Conservation (phyloP, 1,140 invertebrate species). For the Magallana gigas region DNA sequence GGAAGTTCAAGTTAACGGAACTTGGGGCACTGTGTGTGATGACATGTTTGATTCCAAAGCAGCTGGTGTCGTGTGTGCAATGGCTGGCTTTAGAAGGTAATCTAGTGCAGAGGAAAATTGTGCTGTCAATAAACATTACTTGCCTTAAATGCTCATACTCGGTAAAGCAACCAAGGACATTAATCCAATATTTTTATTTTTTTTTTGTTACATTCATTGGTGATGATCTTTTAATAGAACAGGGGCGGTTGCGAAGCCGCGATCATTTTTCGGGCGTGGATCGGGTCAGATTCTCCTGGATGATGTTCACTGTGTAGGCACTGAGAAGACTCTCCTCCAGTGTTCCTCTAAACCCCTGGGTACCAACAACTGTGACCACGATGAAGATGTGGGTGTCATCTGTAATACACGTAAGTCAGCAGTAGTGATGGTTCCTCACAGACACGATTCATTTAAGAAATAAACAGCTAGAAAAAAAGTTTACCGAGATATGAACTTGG, state of each 20-base stretch:
- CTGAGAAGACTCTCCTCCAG: constrained; percentile 83
- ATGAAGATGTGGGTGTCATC: constrained; percentile 65
- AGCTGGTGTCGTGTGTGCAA: constrained; percentile 62
- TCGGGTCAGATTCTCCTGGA: constrained; percentile 62
- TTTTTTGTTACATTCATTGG: neutral
- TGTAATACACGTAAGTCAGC: constrained; percentile 57
- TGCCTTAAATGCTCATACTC: no score
- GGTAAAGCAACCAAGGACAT: no score
- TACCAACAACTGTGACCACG: constrained; percentile 61
- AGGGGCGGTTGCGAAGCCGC: constrained; percentile 44
- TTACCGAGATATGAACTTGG: no score
- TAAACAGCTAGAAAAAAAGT: no score
- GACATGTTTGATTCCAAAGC: constrained; percentile 56
- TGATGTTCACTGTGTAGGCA: constrained; percentile 80
- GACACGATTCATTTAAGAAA: no score
- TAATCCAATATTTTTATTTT: neutral
- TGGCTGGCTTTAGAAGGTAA: constrained; percentile 61
- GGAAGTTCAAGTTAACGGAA: constrained; percentile 60
- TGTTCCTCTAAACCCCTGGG: constrained; percentile 82
- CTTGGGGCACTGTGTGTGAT: constrained; percentile 68
- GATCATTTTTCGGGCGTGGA: constrained; percentile 74
- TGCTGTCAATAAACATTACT: no score
- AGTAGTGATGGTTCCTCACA: neutral
- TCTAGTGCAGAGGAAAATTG: neutral
- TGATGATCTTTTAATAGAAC: constrained; percentile 22